These are phyloP conservation scores for Stegana nigrithorax DNA, from an alignment of 2,888 invertebrate genomes.

Conservation along the genomic window DNA sequence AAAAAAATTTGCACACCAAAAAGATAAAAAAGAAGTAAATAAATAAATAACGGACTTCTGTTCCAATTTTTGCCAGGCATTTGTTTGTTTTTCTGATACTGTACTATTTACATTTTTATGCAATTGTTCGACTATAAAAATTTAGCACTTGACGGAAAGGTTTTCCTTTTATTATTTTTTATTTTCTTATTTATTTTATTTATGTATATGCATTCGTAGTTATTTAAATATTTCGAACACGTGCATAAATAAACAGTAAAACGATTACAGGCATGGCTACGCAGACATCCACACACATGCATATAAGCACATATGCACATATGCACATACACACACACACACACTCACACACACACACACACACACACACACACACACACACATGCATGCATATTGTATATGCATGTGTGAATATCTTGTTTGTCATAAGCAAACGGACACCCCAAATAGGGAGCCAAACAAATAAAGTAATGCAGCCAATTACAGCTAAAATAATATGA, in stretches of 20 bases:
- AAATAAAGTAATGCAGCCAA: neutral
- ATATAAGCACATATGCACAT: too few relatives aligned
- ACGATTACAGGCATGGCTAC: neutral
- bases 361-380: slow-evolving; percentile 6
- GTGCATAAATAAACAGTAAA: slow-evolving; percentile 18
- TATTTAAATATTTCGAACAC: slow-evolving; percentile 6
- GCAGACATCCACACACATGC: too few relatives aligned
- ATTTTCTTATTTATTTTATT: neutral
- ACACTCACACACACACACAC: slow-evolving; percentile 17
- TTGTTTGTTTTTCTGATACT: neutral
- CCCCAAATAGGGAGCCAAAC: neutral
- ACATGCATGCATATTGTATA: neutral
- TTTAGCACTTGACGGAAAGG: slow-evolving; percentile 4
- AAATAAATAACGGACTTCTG: too few relatives aligned
- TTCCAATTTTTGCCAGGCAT: too few relatives aligned
- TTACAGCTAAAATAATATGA: too few relatives aligned
- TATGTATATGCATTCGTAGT: neutral
- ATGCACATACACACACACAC: too few relatives aligned
- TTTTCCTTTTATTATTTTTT: neutral
- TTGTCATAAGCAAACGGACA: neutral
- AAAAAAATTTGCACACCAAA: neutral
- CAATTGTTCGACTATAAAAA: neutral
- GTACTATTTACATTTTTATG: neutral
- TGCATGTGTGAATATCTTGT: neutral
- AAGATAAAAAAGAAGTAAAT: too few relatives aligned